Conservation (phyloP, 1,140 invertebrate genomes). For the Euura saliciscinereae region DNA sequence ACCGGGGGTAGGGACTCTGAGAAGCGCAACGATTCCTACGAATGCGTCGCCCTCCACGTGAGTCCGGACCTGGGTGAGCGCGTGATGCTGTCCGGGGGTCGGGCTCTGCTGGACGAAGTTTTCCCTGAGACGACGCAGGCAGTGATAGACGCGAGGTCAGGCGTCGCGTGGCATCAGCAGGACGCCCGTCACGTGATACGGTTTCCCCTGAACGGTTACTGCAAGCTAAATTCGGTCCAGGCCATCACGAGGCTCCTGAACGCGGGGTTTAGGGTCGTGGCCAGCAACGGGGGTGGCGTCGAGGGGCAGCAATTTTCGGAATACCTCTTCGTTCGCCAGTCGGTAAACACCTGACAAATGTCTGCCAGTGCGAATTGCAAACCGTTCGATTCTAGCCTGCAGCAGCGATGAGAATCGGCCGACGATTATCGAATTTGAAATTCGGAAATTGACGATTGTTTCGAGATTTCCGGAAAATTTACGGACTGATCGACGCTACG, state of each 20-base stretch:
- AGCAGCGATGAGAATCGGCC: not conserved
- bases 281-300: slow-evolving; percentile 86
- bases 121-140: slow-evolving; percentile 89
- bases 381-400: not conserved
- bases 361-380: slow-evolving; percentile 15
- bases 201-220: slow-evolving; percentile 91
- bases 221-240: slow-evolving; percentile 90
- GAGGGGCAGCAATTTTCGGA: slow-evolving; percentile 93
- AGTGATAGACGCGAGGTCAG: slow-evolving; percentile 79
- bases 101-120: slow-evolving; percentile 79
- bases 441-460: too few species aligned
- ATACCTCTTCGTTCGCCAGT: slow-evolving; percentile 81
- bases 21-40: slow-evolving; percentile 63
- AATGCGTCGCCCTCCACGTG: slow-evolving; percentile 87
- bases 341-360: slow-evolving; percentile 49
- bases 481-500: too few species aligned
- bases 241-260: slow-evolving; percentile 88
- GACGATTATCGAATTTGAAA: too few species aligned
- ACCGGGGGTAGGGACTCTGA: slow-evolving; percentile 36
- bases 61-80: slow-evolving; percentile 88
- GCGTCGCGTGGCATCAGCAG: slow-evolving; percentile 83
- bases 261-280: slow-evolving; percentile 79
- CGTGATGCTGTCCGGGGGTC: slow-evolving; percentile 84
- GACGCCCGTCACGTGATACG: slow-evolving; percentile 86
- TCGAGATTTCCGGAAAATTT: too few species aligned